These are phyloP conservation scores for Ferrisia virgata DNA, from an alignment of 2,888 invertebrate genomes.

Conservation along the genomic window DNA sequence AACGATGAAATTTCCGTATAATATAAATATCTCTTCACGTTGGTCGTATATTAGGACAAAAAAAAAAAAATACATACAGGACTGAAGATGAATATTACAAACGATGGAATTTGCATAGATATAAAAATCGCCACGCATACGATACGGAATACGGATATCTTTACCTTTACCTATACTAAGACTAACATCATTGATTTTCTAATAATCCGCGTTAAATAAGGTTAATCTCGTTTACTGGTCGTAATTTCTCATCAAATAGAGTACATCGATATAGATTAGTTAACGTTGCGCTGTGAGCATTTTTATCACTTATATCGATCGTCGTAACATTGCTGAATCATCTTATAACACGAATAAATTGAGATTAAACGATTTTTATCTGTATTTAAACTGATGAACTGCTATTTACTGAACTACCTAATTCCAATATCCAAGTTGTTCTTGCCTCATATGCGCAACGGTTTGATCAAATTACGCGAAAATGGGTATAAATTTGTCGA, in stretches of 20 bases:
- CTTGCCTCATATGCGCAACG: too few relatives aligned
- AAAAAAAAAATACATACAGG: neutral
- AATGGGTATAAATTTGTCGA: too few relatives aligned
- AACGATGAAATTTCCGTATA: neutral
- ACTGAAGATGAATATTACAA: too few relatives aligned
- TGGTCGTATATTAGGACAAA: neutral
- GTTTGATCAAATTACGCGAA: too few relatives aligned
- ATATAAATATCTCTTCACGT: too few relatives aligned
- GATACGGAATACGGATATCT: neutral
- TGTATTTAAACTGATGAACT: too few relatives aligned
- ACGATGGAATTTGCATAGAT: neutral
- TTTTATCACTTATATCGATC: neutral
- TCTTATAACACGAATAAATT: neutral
- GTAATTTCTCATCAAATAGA: neutral
- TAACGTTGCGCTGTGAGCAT: neutral
- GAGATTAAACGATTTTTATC: neutral
- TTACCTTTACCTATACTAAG: too few relatives aligned
- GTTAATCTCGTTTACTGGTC: constrained; percentile 8
- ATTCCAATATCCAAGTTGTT: too few relatives aligned
- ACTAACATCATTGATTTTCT: neutral
- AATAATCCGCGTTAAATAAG: neutral
- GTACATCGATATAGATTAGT: neutral
- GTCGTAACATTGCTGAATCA: neutral
- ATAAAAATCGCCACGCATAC: neutral
- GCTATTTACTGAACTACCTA: too few relatives aligned